These are phyloP conservation scores for Habropoda laboriosa DNA, from an alignment of 1,140 invertebrate genomes.

Conservation along the genomic window DNA sequence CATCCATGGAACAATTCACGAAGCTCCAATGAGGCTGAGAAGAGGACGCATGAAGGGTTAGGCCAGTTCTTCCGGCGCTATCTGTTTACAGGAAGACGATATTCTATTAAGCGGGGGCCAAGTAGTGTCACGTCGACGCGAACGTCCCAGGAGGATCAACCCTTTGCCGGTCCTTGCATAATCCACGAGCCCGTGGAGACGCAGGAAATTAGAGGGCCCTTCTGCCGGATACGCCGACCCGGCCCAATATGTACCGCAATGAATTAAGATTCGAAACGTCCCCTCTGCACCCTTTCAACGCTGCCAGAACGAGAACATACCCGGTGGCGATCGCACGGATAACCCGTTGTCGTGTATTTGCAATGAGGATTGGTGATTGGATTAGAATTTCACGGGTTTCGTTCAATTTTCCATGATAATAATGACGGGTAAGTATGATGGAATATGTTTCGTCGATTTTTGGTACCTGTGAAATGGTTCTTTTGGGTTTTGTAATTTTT, in stretches of 20 bases:
- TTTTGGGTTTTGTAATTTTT: too few relatives aligned
- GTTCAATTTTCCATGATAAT: not conserved
- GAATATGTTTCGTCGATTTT: not conserved
- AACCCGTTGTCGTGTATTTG: not conserved
- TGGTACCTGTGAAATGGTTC: too few relatives aligned
- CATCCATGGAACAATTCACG: not conserved
- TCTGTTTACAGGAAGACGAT: conserved; percentile 70
- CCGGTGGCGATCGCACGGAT: not conserved
- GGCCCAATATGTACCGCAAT: conserved; percentile 69
- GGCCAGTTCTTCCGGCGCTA: conserved; percentile 50
- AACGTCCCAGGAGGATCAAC: conserved; percentile 79
- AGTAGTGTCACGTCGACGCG: conserved; percentile 77
- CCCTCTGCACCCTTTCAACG: conserved; percentile 17
- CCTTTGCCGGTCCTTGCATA: conserved; percentile 78
- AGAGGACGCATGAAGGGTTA: not conserved
- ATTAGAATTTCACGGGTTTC: not conserved
- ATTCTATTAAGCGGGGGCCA: conserved; percentile 77
- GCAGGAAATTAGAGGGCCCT: conserved; percentile 77
- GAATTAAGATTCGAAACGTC: conserved; percentile 76
- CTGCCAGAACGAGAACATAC: not conserved
- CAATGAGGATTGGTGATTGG: not conserved
- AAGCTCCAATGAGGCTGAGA: not conserved
- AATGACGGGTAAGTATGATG: not conserved
- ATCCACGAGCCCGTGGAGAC: conserved; percentile 81
- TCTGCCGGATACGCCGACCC: conserved; percentile 2